Conservation (phyloP, 2,113 vertebrate species). For the Tachuris rubrigastra region DNA sequence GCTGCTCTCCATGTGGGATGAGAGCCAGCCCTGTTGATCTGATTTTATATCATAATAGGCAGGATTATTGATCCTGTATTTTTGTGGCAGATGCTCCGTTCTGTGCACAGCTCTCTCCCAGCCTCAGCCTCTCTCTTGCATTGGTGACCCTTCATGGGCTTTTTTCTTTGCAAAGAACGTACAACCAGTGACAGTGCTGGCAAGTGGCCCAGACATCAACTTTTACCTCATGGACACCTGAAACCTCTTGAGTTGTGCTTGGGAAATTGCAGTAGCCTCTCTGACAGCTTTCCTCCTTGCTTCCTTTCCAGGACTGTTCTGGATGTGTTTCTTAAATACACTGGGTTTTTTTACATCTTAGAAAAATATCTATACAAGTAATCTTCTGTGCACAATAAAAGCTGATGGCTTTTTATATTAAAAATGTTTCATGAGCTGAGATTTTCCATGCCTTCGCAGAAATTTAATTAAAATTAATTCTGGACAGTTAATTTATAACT, state of each 20-base stretch:
- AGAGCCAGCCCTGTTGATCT: not conserved
- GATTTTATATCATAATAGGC: not conserved
- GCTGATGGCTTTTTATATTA: not conserved
- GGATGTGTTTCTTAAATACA: not conserved
- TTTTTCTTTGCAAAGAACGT: not conserved
- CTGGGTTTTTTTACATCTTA: not conserved
- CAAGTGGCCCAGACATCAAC: not conserved
- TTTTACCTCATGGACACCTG: not conserved
- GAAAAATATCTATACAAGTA: not conserved
- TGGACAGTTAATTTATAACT: not conserved
- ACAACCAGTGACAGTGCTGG: not conserved
- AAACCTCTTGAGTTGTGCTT: not conserved
- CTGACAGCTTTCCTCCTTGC: not conserved
- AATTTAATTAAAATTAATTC: not conserved
- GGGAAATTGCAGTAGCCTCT: not conserved
- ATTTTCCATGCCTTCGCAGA: not conserved
- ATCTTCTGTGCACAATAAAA: not conserved
- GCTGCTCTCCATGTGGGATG: not conserved
- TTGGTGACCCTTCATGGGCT: not conserved
- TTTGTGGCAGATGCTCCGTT: accelerated
- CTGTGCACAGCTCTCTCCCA: not conserved
- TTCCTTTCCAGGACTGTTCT: not conserved
- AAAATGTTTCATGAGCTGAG: not conserved
- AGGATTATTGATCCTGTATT: not conserved
- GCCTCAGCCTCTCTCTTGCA: not conserved